Evolutionary conservation across 2,888 invertebrate species (phyloP).

Genomic region (Seladonia tumulorum): DNA sequence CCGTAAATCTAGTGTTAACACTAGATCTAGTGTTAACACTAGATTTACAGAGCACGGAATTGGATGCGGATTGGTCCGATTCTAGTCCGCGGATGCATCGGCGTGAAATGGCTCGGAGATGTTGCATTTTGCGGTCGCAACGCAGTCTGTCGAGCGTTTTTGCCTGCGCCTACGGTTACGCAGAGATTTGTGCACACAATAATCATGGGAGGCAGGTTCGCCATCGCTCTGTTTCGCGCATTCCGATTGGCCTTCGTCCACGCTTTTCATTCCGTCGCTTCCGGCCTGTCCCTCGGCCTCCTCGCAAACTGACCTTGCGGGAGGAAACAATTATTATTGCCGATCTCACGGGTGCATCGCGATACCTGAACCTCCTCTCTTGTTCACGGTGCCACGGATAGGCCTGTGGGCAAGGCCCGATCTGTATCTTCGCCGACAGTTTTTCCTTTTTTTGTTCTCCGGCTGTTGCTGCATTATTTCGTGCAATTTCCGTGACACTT

Average conservation of each 20-base stretch:
- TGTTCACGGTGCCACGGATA: slow-evolving; percentile 30
- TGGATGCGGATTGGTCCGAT: no score
- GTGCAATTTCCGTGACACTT: slow-evolving; percentile 40
- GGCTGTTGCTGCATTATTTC: slow-evolving; percentile 31
- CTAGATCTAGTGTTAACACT: no score
- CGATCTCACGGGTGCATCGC: slow-evolving; percentile 63
- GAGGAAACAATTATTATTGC: slow-evolving; percentile 67
- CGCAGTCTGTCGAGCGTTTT: not conserved
- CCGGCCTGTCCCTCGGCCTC: slow-evolving; percentile 62
- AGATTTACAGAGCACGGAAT: no score
- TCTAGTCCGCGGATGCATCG: no score
- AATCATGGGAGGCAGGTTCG: slow-evolving; percentile 33
- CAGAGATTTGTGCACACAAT: slow-evolving; percentile 1
- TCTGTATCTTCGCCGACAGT: slow-evolving; percentile 24
- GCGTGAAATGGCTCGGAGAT: no score
- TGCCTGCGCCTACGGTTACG: not conserved
- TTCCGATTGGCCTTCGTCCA: slow-evolving; percentile 64
- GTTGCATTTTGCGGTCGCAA: no score
- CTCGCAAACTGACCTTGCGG: slow-evolving; percentile 62
- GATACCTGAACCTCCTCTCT: slow-evolving; percentile 33
- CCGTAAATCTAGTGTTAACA: no score
- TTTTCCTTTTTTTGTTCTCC: slow-evolving; percentile 14
- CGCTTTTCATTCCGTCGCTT: slow-evolving; percentile 67
- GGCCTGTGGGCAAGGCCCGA: slow-evolving; percentile 19
- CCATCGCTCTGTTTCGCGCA: slow-evolving; percentile 52